These are phyloP conservation scores for Pristionchus japonicus DNA, from an alignment of 2,888 invertebrate genomes.

Conservation along the genomic window DNA sequence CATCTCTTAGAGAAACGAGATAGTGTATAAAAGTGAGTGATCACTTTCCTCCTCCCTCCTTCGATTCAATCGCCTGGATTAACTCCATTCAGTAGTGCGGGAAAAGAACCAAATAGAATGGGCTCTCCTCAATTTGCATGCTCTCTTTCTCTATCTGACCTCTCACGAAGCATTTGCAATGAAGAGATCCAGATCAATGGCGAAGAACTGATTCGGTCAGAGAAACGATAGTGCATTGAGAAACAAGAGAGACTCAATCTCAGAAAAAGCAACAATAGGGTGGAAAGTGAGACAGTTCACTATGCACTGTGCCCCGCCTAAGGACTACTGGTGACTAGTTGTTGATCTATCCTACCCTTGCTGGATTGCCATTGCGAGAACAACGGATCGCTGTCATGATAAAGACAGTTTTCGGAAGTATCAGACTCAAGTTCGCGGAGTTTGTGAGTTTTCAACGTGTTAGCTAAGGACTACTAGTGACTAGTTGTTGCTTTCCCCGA, in stretches of 20 bases:
- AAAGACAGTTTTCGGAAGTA: background rate
- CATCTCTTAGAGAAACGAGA: too few relatives aligned
- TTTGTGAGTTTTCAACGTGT: constrained; percentile 28
- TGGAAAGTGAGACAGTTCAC: background rate
- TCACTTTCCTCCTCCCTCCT: background rate
- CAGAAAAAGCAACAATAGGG: background rate
- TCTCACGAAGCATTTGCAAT: too few relatives aligned
- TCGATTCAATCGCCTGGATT: background rate
- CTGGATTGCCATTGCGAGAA: too few relatives aligned
- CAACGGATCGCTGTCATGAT: background rate
- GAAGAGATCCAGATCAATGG: too few relatives aligned
- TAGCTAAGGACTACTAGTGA: too few relatives aligned
- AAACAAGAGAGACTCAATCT: background rate
- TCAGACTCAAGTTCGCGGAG: background rate
- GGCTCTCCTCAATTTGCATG: background rate
- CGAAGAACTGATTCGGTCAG: too few relatives aligned
- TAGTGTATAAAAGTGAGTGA: background rate
- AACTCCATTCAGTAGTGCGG: constrained; percentile 22
- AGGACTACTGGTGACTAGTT: background rate
- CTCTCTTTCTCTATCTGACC: too few relatives aligned
- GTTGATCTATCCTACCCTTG: background rate
- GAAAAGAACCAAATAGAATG: background rate
- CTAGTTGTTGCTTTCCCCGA: too few relatives aligned
- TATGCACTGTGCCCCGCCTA: background rate
- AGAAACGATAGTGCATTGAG: background rate